Evolutionary conservation across 2,888 invertebrate species (phyloP).

Genomic region (Tenthredo scrophulariae): DNA sequence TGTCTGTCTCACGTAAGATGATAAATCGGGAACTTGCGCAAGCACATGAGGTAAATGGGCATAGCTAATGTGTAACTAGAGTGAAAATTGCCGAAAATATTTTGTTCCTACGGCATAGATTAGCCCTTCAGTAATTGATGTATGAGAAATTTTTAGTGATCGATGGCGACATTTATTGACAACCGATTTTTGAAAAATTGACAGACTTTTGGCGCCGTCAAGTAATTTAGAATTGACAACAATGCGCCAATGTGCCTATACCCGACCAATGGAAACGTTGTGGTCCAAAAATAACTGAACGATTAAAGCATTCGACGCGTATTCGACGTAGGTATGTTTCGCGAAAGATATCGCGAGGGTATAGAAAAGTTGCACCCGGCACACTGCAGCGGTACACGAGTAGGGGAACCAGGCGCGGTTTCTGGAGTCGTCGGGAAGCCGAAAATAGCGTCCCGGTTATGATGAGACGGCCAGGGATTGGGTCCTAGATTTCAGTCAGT

Average conservation of each 20-base stretch:
- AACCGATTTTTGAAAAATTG: not conserved
- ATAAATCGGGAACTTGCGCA: slow-evolving; percentile 27
- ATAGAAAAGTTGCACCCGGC: slow-evolving; percentile 77
- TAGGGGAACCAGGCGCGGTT: slow-evolving; percentile 67
- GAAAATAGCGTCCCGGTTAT: slow-evolving; percentile 77
- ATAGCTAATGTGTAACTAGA: not conserved
- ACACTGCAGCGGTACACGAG: slow-evolving; percentile 70
- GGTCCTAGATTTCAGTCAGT: slow-evolving; percentile 78
- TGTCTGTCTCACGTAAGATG: slow-evolving; percentile 26
- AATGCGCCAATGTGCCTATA: slow-evolving; percentile 25
- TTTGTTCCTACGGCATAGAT: not conserved
- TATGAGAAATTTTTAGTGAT: not conserved
- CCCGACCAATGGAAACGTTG: not conserved
- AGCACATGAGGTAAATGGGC: not conserved
- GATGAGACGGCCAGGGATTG: slow-evolving; percentile 76
- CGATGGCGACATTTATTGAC: not conserved
- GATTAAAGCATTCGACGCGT: slow-evolving; percentile 39
- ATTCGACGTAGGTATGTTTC: slow-evolving; percentile 51
- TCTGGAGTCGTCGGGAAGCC: slow-evolving; percentile 77
- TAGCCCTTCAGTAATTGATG: not conserved
- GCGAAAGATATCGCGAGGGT: slow-evolving; percentile 58
- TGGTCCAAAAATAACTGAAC: slow-evolving; percentile 46
- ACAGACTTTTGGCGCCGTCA: not conserved
- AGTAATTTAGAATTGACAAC: slow-evolving; percentile 23
- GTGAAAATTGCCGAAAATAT: not conserved